A percentile compares a stretch with the other conserved stretches of the same genome.
Evolutionary conservation across 2,888 invertebrate genomes (phyloP).

Genomic region (Salpingus planirostris): DNA sequence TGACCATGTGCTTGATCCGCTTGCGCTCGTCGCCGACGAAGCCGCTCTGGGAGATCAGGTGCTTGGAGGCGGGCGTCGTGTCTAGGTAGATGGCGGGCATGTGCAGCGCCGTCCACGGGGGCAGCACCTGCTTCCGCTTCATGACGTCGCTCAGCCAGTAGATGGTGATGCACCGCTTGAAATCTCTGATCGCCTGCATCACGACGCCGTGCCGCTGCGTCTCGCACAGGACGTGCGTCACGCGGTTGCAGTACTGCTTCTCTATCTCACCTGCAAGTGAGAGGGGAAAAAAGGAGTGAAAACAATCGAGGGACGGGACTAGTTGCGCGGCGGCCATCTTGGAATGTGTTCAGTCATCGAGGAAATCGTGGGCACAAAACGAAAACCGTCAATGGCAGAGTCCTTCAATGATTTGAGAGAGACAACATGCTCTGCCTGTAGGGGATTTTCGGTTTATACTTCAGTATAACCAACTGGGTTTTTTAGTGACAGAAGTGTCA

Average conservation of each 20-base stretch:
- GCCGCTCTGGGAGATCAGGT: slow-evolving; percentile 78
- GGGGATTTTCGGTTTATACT: too few species aligned
- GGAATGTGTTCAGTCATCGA: too few species aligned
- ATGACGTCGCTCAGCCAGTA: slow-evolving; percentile 91
- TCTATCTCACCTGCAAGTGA: slow-evolving; percentile 69
- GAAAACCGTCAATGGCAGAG: too few species aligned
- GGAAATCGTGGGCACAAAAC: too few species aligned
- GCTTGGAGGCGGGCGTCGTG: slow-evolving; percentile 65
- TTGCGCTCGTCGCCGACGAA: slow-evolving; percentile 82
- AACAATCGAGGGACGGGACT: too few species aligned
- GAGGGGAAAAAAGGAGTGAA: too few species aligned
- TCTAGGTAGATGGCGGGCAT: slow-evolving; percentile 59
- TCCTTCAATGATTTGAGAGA: too few species aligned
- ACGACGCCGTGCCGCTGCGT: slow-evolving; percentile 86
- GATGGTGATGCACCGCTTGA: slow-evolving; percentile 67
- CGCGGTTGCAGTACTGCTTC: slow-evolving; percentile 69
- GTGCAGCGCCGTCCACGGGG: slow-evolving; percentile 92
- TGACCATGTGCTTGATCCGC: slow-evolving; percentile 75
- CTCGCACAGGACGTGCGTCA: slow-evolving; percentile 88
- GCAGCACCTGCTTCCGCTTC: slow-evolving; percentile 71
- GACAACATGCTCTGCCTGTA: too few species aligned
- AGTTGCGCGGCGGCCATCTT: too few species aligned
- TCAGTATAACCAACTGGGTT: too few species aligned
- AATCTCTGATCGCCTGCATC: slow-evolving; percentile 68
- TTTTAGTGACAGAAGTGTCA: too few species aligned